phyloP scores from a whole-genome alignment of 2,113 vertebrate genomes.

The Forbesichthys papilliferus region DNA sequence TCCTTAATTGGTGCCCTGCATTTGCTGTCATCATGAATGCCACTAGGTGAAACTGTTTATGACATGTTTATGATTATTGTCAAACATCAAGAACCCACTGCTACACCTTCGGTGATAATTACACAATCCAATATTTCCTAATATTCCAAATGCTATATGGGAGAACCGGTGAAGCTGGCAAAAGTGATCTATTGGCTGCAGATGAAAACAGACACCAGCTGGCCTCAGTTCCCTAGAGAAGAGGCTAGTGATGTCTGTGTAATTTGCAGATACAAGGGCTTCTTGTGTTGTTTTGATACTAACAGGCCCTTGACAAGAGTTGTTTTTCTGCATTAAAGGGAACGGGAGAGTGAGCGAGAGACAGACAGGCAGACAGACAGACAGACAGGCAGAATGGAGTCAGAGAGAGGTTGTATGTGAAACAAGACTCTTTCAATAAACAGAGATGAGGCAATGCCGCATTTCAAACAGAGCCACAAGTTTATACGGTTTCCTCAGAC shows the following conservation, averaged over 20 bases:
- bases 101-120: slow-evolving; percentile 46
- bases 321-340: slow-evolving; percentile 73
- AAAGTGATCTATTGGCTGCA: slow-evolving; percentile 76
- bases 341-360: slow-evolving; percentile 38
- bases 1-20: slow-evolving; percentile 42
- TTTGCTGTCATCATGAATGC: slow-evolving; percentile 35
- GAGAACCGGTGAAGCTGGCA: slow-evolving; percentile 64
- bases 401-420: slow-evolving; percentile 17
- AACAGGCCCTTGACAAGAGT: slow-evolving; percentile 75
- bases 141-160: slow-evolving; percentile 68
- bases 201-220: slow-evolving; percentile 83
- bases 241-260: slow-evolving; percentile 68
- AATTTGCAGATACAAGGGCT: slow-evolving; percentile 77
- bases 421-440: slow-evolving; percentile 28
- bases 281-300: slow-evolving; percentile 78
- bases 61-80: slow-evolving; percentile 35
- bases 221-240: slow-evolving; percentile 70
- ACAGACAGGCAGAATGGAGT: slow-evolving; percentile 7
- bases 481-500: slow-evolving; percentile 28
- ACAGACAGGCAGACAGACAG: slow-evolving; percentile 29
- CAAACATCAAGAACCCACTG: slow-evolving; percentile 49
- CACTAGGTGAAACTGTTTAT: not conserved
- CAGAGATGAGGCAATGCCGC: slow-evolving; percentile 51
- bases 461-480: slow-evolving; percentile 42
- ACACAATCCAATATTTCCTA: slow-evolving; percentile 68